Base-by-base conservation (phyloP, 2,888 invertebrate genomes). In the Andrena marginata region DNA sequence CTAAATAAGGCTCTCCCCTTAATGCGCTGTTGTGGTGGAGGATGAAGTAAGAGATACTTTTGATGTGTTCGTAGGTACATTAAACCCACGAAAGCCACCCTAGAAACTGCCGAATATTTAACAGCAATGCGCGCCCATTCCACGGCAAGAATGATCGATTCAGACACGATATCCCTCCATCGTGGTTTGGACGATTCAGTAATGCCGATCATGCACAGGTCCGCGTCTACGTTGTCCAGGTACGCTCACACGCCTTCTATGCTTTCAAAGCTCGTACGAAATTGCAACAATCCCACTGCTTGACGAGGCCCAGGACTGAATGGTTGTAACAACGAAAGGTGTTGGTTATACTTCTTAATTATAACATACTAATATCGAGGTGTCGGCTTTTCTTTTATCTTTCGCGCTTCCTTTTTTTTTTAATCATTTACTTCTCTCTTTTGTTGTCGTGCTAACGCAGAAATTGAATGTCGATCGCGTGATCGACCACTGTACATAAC, bases 91-190 rank as follows among this genome's bases (percentile, higher is more conserved):
- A 94, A 95, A 33, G 95, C 96, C 42, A 95, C 96, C 31, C 94
- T 99, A 8, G 96, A 97, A 73, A 98, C 98, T 0, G 89, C 96
- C 0, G 98, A 98, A 85, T 99, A 98, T 92, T 94, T 96, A 67
- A 95, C 96, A 6, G 94, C 95, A 3, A 94, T 95, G 51, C 94
- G 96, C 33, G 95, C 95, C 35, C 92, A 94, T 71, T 93, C 94
- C 77, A 91, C 92, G 7, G 93, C 93, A 3, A 90, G 90, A 72
- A 93, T 93, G 69, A 90, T 93, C 56, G 95, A 96, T 48, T 86
- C 96, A 62, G 97, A 97, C 91, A 94, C 96, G 0, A 96, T 98
- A 51, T 97, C 97, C 0, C 96, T 98, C 16, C 98, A 98, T 92
- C 95, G 97, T 10, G 98, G 98, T 0, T 94, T 98, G 23, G 98